Evolutionary conservation across 2,113 vertebrate species (phyloP), one percentile per base, ranked within the genome.

Genomic region (Bujurquina vittata): DNA sequence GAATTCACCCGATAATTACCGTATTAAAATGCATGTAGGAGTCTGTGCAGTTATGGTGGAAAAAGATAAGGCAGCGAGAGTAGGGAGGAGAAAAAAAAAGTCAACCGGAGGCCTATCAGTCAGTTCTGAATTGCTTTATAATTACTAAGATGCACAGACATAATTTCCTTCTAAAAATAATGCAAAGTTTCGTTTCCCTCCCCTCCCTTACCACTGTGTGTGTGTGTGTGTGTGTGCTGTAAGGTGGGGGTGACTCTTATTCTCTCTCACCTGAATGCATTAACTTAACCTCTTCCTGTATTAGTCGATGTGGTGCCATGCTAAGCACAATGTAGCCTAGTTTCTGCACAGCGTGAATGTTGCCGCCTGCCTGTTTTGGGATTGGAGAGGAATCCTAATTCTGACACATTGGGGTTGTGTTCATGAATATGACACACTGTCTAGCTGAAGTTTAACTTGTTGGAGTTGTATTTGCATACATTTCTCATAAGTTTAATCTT

Each of bases 121-220:
- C 89, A 81, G 84, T 26, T 57, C 77, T 54, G 89, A 93, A 94
- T 92, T 84, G 92, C 92, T 91, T 93, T 88, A 92, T 95, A 94
- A 95, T 95, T 94, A 94, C 91, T 67, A 83, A 89, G 91, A 94
- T 93, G 89, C 90, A 75, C 72, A 77, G 86, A 90, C 87, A 75
- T 92, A 77, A 90, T 94, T 91, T 89, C 84, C 86, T 60, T 79
- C 90, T 88, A 91, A 93, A 94, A 95, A 93, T 93, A 94, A 95
- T 92, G 89, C 89, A 85, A 89, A 92, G 84, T 92, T 93, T 91
- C 63, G 87, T 86, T 90, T 84, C 74, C 60, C 37, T 59, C 33
- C 77, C 18, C 15, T 77, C 31, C 23, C n/a, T 87, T 89, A 85
- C 85, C 74, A 59, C 84, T 7, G 67, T 10, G 2, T 77, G 63